A percentile compares a stretch with the other conserved stretches of the same genome.
Conservation (phyloP, 1,140 invertebrate species). For the Drosophila tani region DNA sequence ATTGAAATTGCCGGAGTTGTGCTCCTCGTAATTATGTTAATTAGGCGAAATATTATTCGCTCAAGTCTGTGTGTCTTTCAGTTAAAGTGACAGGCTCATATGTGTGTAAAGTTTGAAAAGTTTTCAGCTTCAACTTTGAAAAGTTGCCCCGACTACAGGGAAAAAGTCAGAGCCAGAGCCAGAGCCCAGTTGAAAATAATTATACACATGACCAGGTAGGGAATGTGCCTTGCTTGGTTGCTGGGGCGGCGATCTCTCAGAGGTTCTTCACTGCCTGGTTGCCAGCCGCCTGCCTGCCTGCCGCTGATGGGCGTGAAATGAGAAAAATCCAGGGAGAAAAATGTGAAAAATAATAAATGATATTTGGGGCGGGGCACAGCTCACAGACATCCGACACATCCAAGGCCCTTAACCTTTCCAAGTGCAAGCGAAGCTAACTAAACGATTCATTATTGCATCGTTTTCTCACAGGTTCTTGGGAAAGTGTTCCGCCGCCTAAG, state of each 20-base stretch:
- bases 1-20: slow-evolving; percentile 61
- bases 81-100: slow-evolving; percentile 71
- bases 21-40: slow-evolving; percentile 76
- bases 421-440: slow-evolving; percentile 25
- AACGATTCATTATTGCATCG: slow-evolving; percentile 46
- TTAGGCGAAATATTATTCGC: slow-evolving; percentile 60
- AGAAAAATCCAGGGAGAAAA: slow-evolving; percentile 44
- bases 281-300: neutral
- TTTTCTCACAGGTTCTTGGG: slow-evolving; percentile 42
- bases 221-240: slow-evolving; percentile 10
- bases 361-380: slow-evolving; percentile 42
- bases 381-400: slow-evolving; percentile 4
- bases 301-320: slow-evolving; percentile 72
- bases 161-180: slow-evolving; percentile 7
- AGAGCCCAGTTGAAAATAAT: slow-evolving; percentile 54
- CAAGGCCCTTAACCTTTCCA: slow-evolving; percentile 51
- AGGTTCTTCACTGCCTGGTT: slow-evolving; percentile 20
- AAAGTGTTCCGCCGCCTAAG: slow-evolving; percentile 14
- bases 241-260: slow-evolving; percentile 1
- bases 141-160: slow-evolving; percentile 43
- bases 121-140: slow-evolving; percentile 43
- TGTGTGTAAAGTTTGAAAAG: slow-evolving; percentile 37
- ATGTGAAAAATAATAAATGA: slow-evolving; percentile 57
- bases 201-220: slow-evolving; percentile 57
- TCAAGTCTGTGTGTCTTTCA: slow-evolving; percentile 35